These are phyloP conservation scores for Limnephilus lunatus DNA, from an alignment of 2,888 invertebrate species.

Conservation along the genomic window DNA sequence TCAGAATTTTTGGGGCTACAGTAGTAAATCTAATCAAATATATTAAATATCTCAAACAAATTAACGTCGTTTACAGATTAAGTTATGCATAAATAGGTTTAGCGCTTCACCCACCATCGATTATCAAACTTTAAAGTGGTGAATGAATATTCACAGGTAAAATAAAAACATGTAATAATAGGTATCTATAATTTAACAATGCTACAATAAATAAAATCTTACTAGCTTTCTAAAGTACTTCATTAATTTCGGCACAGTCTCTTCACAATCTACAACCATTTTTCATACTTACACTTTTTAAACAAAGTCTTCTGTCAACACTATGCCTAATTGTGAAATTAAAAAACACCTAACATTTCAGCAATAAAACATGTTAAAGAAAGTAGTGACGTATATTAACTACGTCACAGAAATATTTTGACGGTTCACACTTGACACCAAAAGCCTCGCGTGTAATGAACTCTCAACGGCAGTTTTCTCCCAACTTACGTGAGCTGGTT, in stretches of 20 bases:
- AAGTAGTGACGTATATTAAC: background rate
- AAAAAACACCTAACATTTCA: background rate
- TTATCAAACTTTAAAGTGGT: no score
- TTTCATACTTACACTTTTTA: background rate
- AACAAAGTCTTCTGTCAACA: background rate
- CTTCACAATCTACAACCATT: background rate
- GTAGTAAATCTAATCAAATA: no score
- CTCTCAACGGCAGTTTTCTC: slow-evolving; percentile 35
- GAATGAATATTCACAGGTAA: no score
- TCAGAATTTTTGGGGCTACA: no score
- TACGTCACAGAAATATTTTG: background rate
- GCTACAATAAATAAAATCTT: background rate
- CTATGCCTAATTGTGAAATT: background rate
- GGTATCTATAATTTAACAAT: no score
- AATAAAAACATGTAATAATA: no score
- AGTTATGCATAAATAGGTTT: no score
- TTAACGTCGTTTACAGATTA: no score
- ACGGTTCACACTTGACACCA: slow-evolving; percentile 32
- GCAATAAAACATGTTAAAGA: slow-evolving; percentile 4
- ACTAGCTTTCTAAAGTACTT: background rate
- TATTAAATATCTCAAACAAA: no score
- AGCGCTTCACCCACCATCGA: no score
- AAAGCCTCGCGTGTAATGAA: slow-evolving; percentile 19
- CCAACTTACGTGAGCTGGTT: slow-evolving; percentile 38
- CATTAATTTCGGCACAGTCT: background rate